phyloP scores from a whole-genome alignment of 30 jellyfish, hydroid and myxozoan genomes.

The Chrysaora quinquecirrha region DNA sequence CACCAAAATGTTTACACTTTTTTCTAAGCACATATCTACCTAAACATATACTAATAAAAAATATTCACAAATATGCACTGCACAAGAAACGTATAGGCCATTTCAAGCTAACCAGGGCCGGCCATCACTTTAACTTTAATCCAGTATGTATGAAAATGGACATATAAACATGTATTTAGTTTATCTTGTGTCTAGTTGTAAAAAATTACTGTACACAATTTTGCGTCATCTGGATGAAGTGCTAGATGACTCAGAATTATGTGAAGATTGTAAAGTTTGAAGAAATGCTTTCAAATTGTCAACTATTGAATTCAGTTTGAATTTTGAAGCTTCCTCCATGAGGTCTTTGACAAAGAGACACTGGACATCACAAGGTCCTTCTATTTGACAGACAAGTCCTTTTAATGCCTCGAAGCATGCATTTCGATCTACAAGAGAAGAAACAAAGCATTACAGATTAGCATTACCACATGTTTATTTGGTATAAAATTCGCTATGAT shows the following conservation, averaged over 20 bases:
- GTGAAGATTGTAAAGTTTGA: not conserved
- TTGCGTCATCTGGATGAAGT: not conserved
- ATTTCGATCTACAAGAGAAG: constrained; percentile 21
- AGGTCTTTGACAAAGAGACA: constrained; percentile 54
- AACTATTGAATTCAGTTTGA: constrained; percentile 21
- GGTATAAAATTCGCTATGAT: no score
- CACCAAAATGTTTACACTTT: no score
- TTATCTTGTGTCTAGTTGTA: no score
- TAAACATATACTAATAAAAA: no score
- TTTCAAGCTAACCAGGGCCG: no score
- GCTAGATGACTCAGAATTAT: not conserved
- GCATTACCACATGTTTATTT: no score
- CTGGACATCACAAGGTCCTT: constrained; percentile 76
- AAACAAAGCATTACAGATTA: no score
- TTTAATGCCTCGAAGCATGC: constrained; percentile 37
- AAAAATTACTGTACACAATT: not conserved
- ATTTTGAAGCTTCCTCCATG: constrained; percentile 63
- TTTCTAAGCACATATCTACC: not conserved
- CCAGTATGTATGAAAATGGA: no score
- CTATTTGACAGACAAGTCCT: constrained; percentile 18
- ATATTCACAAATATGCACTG: not conserved
- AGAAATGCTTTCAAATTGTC: constrained; percentile 34
- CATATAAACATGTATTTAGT: no score
- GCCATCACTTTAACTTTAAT: no score
- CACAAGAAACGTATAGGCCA: no score